Evolutionary conservation across 2,797 vertebrate species (phyloP), one percentile per base, ranked within the genome.

Genomic region (Sparus aurata): DNA sequence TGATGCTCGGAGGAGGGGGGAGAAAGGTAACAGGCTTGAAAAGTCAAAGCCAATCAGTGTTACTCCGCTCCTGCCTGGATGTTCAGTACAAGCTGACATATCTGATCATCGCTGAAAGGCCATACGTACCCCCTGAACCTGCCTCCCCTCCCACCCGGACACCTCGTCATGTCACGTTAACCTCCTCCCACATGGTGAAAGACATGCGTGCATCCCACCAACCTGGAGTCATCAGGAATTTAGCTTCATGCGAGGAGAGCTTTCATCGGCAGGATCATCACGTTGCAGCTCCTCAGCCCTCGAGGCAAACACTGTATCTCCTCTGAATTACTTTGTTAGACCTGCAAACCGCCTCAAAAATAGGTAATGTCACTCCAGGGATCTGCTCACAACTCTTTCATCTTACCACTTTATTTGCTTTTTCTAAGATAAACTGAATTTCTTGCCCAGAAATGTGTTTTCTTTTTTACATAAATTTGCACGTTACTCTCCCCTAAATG

Each of bases 111-210:
- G 23, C 50, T 73, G 77, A 84, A 80, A 74, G 49, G 69, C 50
- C 12, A 53, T 6, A 25, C 72, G 52, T 13, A 69, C 75, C 34
- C 45, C 53, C 22, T 61, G 64, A 79, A 77, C 41, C 71, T 53
- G 46, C 34, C 41, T 38, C 34, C 52, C 46, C 63, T 65, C 66
- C 25, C 17, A 30, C 57, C 41, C 27, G 22, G 23, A 53, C 66
- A 67, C 69, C 72, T 69, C 60, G 81, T 90, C 89, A 79, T 60
- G 61, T 89, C 59, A 22, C 38, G 89, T 92, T 90, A 91, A 79
- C 53, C 50, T 75, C 74, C 64, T 55, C 46, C 57, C 12, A 16
- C 55, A 22, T 2, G 22, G 75, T 4, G 12, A 52, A 54, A 74
- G 77, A 75, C 0, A 11, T 60, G 77, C 73, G 10, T 71, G 76